phyloP scores from a whole-genome alignment of 2,797 vertebrate species.

The Alauda arvensis region DNA sequence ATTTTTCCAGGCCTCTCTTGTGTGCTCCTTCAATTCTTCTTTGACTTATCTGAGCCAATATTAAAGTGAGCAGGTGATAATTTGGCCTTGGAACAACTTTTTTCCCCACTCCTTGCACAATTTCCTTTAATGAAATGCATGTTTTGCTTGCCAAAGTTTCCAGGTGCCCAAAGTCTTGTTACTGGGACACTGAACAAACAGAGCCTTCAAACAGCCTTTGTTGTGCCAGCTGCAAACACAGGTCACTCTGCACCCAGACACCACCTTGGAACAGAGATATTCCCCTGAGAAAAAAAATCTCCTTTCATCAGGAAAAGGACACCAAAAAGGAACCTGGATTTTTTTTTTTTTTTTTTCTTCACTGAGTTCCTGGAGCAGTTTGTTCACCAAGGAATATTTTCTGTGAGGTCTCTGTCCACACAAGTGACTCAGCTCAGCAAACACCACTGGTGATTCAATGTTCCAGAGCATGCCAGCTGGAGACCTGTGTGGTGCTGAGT shows the following conservation, averaged over 20 bases:
- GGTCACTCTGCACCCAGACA: background rate
- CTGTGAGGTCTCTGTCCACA: background rate
- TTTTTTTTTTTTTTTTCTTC: background rate
- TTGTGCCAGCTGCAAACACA: conserved; percentile 39
- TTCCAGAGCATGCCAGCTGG: background rate
- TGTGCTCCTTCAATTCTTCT: background rate
- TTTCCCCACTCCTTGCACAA: accelerated
- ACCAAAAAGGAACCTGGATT: background rate
- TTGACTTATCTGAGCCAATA: background rate
- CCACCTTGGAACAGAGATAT: background rate
- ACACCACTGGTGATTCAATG: background rate
- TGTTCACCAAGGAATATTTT: background rate
- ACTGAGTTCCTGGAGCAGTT: background rate
- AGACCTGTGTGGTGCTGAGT: background rate
- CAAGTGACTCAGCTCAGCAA: conserved; percentile 18
- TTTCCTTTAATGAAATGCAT: background rate
- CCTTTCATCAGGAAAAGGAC: background rate
- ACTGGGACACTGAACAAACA: background rate
- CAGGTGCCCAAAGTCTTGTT: conserved; percentile 22
- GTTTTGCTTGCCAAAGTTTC: background rate
- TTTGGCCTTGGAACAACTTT: background rate
- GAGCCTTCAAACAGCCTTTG: conserved; percentile 31
- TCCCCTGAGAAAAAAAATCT: background rate
- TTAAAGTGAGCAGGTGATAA: background rate
- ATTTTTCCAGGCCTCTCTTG: background rate